Evolutionary conservation across 2,888 invertebrate genomes (phyloP).

Genomic region (Stenoptilia bipunctidactyla): DNA sequence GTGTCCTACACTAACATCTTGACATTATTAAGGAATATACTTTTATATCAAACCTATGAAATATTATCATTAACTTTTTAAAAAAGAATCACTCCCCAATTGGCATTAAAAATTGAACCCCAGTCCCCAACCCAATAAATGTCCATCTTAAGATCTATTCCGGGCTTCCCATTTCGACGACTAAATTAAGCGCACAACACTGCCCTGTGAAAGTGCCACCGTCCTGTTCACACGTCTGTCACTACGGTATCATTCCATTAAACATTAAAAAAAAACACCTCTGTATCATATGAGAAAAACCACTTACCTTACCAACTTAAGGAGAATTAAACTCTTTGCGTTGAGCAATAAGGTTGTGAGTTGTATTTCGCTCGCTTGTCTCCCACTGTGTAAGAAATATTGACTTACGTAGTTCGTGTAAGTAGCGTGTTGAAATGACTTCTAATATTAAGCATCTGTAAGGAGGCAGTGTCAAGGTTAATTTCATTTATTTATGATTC

Average conservation of each 20-base stretch:
- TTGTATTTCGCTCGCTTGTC: constrained; percentile 20
- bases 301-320: constrained; percentile 13
- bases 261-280: constrained; percentile 34
- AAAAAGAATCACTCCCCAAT: no score
- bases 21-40: no score
- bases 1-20: no score
- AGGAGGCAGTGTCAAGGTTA: no score
- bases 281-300: constrained; percentile 18
- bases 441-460: not conserved
- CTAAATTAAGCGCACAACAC: constrained; percentile 26
- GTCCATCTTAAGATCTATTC: not conserved
- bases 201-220: constrained; percentile 47
- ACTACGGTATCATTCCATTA: constrained; percentile 32
- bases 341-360: constrained; percentile 5
- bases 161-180: not conserved
- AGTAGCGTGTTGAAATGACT: not conserved
- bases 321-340: not conserved
- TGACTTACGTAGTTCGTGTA: constrained; percentile 22
- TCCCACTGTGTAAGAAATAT: constrained; percentile 42
- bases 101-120: no score
- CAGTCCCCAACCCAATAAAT: no score
- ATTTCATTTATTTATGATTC: no score
- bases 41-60: no score
- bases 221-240: constrained; percentile 58
- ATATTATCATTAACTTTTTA: no score